A percentile compares a stretch with the other conserved stretches of the same genome.
These are phyloP conservation scores for Tauraco erythrolophus DNA, from an alignment of 2,113 vertebrate species.

Conservation along the genomic window DNA sequence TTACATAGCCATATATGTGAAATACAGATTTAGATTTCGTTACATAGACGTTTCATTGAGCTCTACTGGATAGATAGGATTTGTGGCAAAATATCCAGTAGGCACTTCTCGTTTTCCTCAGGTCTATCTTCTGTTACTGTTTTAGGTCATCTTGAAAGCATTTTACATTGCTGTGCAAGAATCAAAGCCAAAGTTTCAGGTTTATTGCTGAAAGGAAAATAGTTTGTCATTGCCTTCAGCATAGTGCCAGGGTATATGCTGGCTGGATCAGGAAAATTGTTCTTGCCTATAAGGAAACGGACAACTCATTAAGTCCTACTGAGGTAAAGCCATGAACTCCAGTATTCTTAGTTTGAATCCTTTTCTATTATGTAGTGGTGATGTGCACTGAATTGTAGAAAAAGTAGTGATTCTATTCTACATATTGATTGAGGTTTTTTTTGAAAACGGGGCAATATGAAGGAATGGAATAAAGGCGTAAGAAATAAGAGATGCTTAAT, in stretches of 20 bases:
- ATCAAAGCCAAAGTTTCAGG: not conserved
- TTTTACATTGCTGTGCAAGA: not conserved
- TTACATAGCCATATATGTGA: not conserved
- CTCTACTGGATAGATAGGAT: not conserved
- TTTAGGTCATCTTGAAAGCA: not conserved
- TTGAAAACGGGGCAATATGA: not conserved
- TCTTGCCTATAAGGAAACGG: not conserved
- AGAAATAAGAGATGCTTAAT: not conserved
- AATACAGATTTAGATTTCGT: not conserved
- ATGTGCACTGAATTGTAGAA: not conserved
- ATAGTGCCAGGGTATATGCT: not conserved
- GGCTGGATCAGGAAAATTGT: not conserved
- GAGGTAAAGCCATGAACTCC: not conserved
- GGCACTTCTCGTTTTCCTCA: not conserved
- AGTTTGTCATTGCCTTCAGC: not conserved
- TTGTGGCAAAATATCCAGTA: not conserved
- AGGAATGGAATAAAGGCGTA: not conserved
- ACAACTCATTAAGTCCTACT: not conserved
- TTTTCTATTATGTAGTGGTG: not conserved
- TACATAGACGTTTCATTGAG: not conserved
- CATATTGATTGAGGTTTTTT: not conserved
- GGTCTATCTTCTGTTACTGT: not conserved
- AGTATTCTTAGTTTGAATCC: not conserved
- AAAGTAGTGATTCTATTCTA: not conserved
- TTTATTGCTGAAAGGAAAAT: not conserved